These are phyloP conservation scores for Adelosebastes latens DNA, from an alignment of 2,797 vertebrate species.

Conservation along the genomic window DNA sequence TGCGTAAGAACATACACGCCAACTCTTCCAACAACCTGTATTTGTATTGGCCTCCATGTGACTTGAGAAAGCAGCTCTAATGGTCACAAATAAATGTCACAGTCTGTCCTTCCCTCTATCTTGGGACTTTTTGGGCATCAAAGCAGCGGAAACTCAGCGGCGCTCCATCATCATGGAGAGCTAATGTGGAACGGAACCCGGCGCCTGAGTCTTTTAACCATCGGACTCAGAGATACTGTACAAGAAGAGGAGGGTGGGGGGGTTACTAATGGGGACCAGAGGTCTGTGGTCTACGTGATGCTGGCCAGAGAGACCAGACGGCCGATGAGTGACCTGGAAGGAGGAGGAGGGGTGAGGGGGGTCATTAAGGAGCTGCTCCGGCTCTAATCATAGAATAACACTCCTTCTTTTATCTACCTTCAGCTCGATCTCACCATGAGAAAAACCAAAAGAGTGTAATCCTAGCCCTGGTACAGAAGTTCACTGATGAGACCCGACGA, in stretches of 20 bases:
- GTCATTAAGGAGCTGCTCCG: conserved; percentile 72
- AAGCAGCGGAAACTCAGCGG: conserved; percentile 63
- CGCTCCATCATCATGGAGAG: conserved; percentile 66
- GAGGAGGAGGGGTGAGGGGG: conserved; percentile 19
- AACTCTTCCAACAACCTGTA: background rate
- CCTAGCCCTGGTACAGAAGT: conserved; percentile 43
- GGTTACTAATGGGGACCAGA: conserved; percentile 80
- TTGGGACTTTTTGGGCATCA: conserved; percentile 63
- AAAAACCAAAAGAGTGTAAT: conserved; percentile 53
- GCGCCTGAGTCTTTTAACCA: conserved; percentile 57
- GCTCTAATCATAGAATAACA: conserved; percentile 80
- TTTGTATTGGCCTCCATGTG: background rate
- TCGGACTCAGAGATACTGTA: conserved; percentile 66
- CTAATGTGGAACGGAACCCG: conserved; percentile 72
- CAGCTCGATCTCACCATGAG: conserved; percentile 59
- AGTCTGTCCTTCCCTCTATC: conserved; percentile 34
- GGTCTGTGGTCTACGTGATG: conserved; percentile 73
- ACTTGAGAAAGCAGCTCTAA: conserved; percentile 7
- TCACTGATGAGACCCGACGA: conserved; percentile 49
- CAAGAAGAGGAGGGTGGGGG: background rate
- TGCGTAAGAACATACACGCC: background rate
- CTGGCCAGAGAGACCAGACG: conserved; percentile 77
- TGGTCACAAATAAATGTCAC: conserved; percentile 29
- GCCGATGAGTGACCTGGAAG: conserved; percentile 75
- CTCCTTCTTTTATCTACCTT: conserved; percentile 69